Base-by-base conservation (phyloP, 1,140 invertebrate genomes). In the Ceratitis capitata region DNA sequence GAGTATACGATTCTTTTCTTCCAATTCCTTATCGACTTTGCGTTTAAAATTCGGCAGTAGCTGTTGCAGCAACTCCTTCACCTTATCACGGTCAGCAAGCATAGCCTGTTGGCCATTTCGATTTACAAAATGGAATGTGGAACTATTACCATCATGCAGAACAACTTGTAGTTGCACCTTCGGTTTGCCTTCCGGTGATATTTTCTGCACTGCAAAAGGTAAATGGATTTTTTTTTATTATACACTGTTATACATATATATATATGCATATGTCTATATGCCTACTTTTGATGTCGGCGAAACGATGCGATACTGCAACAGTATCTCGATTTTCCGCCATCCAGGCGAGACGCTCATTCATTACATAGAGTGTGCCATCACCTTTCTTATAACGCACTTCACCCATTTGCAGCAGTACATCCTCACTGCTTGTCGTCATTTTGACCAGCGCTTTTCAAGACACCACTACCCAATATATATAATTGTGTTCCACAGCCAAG, bases 101-200 rank as follows among this genome's bases (percentile, higher is more conserved):
- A 99, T 98, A 1, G 95, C 94, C 49, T 96, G 95, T 29, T 95
- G 92, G 6, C 97, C 97, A 87, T 94, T 95, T 49, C 96, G 95
- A 93, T 99, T 98, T 56, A 97, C 96, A 93, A 99, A 99, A 91
- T 99, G 98, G 93, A 99, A 99, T 47, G 98, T 99, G 1, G 97
- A 98, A 26, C 97, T 97, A 61, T 96, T 95, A 35, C 97, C 97
- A 94, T 98, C 97, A 90, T 99, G 96, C 86, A 99, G 93, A 49
- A 99, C 97, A 14, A 99, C 95, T 94, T 99, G 99, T n/a, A 99
- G 93, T 92, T 99, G 99, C 84, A 99, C 97, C 93, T 99, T 99
- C 32, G 98, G 95, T 93, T 99, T 99, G 12, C 97, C 98, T 90
- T 98, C 98, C 0, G 99, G 98, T 78, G 98, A 99, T 88, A 99